Base-by-base conservation (phyloP, 53 echinoderm and acorn worm species). In the Astropecten irregularis region DNA sequence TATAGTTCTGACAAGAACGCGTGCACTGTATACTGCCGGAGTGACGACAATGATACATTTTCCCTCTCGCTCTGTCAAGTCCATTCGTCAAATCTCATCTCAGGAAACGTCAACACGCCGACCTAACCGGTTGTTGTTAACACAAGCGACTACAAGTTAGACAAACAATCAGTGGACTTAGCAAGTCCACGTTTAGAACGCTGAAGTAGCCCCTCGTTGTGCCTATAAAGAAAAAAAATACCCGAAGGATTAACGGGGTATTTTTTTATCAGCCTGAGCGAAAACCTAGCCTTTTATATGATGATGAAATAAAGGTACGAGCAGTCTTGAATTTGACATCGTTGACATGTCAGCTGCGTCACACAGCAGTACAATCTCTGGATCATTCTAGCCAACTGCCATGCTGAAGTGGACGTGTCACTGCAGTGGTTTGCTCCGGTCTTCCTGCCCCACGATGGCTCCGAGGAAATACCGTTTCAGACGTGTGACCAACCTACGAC, bases 91-190 rank as follows among this genome's bases (percentile, higher is more conserved):
- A 74, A 57, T 57, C 74, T 42, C 38, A 19, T 74, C 74, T 57
- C 58, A 34, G 35, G 74, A 57, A 74, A 39, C 55, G 35, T 55
- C 74, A 74, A 74, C 74, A 74, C 56, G n/a, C n/a, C n/a, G n/a
- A n/a, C n/a, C n/a, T 52, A 27, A 40, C 8, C 54, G 55, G 74
- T 74, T 74, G 40, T 74, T 74, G 42, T 11, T 11, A 11, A 42
- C 42, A 42, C 42, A 8, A 74, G 56, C 40, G 56, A 57, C 74
- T 55, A 74, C 74, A 74, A 74, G 74, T 57, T 74, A 57, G 74
- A 74, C 56, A 74, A 74, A 74, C 74, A 74, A 28, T 15, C 8
- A 6, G 71, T 42, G 51, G 34, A 33, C 37, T 37, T 50, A 42
- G 30, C 16, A 20, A 71, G 52, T 71, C 51, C 71, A 22, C 52